Evolutionary conservation across 1,140 invertebrate species (phyloP), one percentile per base, ranked within the genome.

Genomic region (Melanaphis sacchari): DNA sequence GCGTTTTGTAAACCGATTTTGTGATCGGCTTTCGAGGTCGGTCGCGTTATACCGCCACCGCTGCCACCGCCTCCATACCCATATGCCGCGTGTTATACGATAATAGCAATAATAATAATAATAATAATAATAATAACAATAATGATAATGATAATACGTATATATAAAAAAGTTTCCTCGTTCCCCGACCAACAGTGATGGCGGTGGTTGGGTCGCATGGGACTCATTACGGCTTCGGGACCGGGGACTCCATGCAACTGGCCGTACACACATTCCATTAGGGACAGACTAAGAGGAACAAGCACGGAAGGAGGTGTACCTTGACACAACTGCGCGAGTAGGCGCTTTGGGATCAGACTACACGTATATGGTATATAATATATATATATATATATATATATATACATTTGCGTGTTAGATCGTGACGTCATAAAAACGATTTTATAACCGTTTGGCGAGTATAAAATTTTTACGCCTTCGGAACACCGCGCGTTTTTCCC

Each of bases 221-320:
- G 91, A 92, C 91, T 92, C 91, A 82, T 92, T 92, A 92, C n/a
- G 66, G 41, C 36, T 24, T 49, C 22, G 49, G 87, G 46, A 24
- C 66, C 26, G 66, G 31, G 41, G 38, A 66, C 59, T n/a, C 31
- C 59, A 31, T n/a, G 43, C 43, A 92, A 92, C 91, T 76, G 41
- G 91, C 91, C 43, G 76, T 92, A 52, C 49, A 92, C 91, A 46
- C 91, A 82, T 92, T 92, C 91, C 91, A 92, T 92, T 92, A 92
- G 91, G 89, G 31, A 24, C 21, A 3, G 90, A 59, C 89, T 31
- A 24, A 15, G 43, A 52, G 38, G 26, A 76, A 76, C n/a, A 18
- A 5, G 7, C 5, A n/a, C 8, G 15, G 46, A 21, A 6, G n/a
- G 84, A 11, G 36, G 21, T 36, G 36, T 22, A 31, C 41, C 22